Base-by-base conservation (phyloP, 1,140 invertebrate genomes). In the Samia ricini region DNA sequence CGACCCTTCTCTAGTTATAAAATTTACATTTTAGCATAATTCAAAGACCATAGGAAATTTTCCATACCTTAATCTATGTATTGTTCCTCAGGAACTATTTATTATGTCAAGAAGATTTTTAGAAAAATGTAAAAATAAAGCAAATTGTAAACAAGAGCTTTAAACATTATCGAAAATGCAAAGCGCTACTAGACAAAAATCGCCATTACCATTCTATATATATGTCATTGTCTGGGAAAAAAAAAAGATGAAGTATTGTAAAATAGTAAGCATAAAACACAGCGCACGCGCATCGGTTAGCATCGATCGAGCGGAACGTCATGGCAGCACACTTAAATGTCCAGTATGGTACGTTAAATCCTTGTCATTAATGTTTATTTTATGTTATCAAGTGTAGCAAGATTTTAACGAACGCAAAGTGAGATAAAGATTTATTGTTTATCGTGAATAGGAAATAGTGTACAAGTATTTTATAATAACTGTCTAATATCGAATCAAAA, bases 231-330 rank as follows among this genome's bases (percentile, higher is more conserved):
- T 83, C 78, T 70, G 59, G 56, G 60, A 66, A 65, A 70, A 79
- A 79, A 81, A 86, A 80, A 75, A 74, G 70, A 71, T 79, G 81
- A 85, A 74, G 79, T 69, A 87, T 82, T 84, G 74, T 80, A 79
- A 76, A 81, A 85, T 85, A 88, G 79, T 84, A 64, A 79, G 71
- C 80, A 86, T 86, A 84, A 87, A 89, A 81, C 77, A 85, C 56
- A 61, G 72, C 72, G 75, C 76, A 79, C 79, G 73, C 77, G 82
- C 76, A 71, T 78, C 79, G 74, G 67, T 67, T 73, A 77, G 77
- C 76, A 67, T 70, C 67, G 75, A 81, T 79, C 77, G 72, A 57
- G 63, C 36, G n/a, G 50, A 60, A 64, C 76, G 80, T 83, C 80
- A 12, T 42, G n/a, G 12, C 36, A 52, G 12, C 33, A 42, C 33